Evolutionary conservation across 2,797 vertebrate species (phyloP), one percentile per base, ranked within the genome.

Genomic region (Gambusia yucatana): DNA sequence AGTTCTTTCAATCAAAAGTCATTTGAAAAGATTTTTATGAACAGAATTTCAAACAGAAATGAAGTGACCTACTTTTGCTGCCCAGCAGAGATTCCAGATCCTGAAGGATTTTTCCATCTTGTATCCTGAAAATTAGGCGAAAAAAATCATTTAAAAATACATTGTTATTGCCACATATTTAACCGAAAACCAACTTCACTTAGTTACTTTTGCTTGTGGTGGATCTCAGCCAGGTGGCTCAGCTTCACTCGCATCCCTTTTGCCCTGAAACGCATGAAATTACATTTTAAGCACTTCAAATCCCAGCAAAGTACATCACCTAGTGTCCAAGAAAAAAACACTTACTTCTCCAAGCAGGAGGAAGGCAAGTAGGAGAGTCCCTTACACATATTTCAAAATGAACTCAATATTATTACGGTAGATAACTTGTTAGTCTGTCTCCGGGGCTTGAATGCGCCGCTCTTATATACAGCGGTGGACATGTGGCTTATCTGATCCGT

Each of bases 321-420:
- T n/a, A 2, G 13, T 22, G 28, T 72, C 17, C 57, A n/a, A 50
- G 28, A 8, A 4, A 8, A 4, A 36, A 28, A 82, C 65, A 85
- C 94, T 90, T 75, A 96, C 95, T 89, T 96, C 88, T 94, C 95
- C 91, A 94, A 87, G 82, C 94, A 96, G 87, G 95, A 95, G 48
- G 94, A 93, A 3, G 95, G 95, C 82, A 96, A 86, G 43, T 72
- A 90, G 59, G 95, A 93, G 65, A 95, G 87, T n/a, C 95, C 95
- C 84, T 93, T 95, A 85, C 95, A 96, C 95, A 96, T 96, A 1
- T 41, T 70, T 20, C 73, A 44, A 74, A 39, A 76, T 73, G 33
- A 25, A 9, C 69, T 70, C 41, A 28, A 30, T 30, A 57, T 55
- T 4, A 77, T 73, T 9, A 30, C 28, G 55, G 39, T 2, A 10